A percentile compares a stretch with the other conserved stretches of the same genome.
phyloP scores from a whole-genome alignment of 2,113 vertebrate genomes.

The Calyptommatus sinebrachiatus region DNA sequence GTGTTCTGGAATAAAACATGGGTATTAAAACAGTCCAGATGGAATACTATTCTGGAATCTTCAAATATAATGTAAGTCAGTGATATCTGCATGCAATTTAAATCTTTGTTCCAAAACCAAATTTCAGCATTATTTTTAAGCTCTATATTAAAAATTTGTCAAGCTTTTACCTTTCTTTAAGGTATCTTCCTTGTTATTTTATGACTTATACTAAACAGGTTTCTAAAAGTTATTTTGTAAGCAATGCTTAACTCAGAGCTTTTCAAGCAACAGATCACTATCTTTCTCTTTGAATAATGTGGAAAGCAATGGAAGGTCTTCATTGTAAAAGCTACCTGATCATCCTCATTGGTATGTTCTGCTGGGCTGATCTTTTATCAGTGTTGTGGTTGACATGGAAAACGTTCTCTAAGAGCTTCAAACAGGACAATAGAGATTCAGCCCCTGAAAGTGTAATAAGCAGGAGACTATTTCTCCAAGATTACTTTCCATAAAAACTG shows the following conservation, averaged over 20 bases:
- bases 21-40: too few relatives aligned
- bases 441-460: slow-evolving; percentile 59
- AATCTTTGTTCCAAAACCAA: too few relatives aligned
- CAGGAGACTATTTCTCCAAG: slow-evolving; percentile 71
- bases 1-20: too few relatives aligned
- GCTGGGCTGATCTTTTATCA: slow-evolving; percentile 35
- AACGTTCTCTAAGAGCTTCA: slow-evolving; percentile 18
- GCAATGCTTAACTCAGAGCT: neutral
- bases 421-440: slow-evolving; percentile 48
- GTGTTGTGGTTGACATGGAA: slow-evolving; percentile 18
- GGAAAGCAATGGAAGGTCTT: neutral
- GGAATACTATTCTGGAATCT: too few relatives aligned
- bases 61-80: too few relatives aligned
- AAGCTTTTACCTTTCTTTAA: too few relatives aligned
- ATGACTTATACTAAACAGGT: too few relatives aligned
- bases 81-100: too few relatives aligned
- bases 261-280: neutral
- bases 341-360: slow-evolving; percentile 20
- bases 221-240: neutral
- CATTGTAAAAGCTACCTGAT: slow-evolving; percentile 15
- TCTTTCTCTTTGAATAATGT: neutral
- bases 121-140: too few relatives aligned
- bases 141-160: too few relatives aligned
- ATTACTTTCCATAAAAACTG: slow-evolving; percentile 72
- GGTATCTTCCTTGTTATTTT: too few relatives aligned